Percentiles rank a stretch among this genome's conserved stretches.
Conservation (phyloP, 2,113 vertebrate genomes). For the Odocoileus virginianus region DNA sequence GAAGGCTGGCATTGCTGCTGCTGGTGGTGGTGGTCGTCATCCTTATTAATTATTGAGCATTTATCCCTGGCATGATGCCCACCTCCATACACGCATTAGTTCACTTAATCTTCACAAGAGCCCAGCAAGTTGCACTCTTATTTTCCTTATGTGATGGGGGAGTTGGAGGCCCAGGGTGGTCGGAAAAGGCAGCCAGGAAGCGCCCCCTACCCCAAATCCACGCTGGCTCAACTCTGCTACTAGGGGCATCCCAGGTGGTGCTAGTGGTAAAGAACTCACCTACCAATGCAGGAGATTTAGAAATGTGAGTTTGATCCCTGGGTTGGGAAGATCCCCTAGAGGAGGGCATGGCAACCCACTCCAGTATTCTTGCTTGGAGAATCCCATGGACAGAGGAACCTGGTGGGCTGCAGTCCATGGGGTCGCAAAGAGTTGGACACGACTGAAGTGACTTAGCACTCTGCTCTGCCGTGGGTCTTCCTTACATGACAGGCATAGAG, state of each 20-base stretch:
- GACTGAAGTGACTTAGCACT: background rate
- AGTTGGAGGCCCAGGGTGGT: background rate
- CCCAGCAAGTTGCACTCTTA: background rate
- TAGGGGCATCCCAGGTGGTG: background rate
- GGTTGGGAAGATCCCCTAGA: background rate
- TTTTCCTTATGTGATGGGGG: too few relatives aligned
- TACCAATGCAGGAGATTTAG: background rate
- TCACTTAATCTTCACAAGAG: background rate
- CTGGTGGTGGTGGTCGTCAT: fast-evolving
- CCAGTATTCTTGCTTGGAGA: background rate
- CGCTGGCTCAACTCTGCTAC: fast-evolving
- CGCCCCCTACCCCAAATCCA: fast-evolving
- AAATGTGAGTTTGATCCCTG: background rate
- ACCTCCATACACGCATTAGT: fast-evolving
- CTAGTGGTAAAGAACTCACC: background rate
- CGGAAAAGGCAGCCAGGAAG: fast-evolving
- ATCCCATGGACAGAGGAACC: background rate
- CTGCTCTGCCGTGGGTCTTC: fast-evolving
- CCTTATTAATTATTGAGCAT: background rate
- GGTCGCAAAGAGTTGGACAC: too few relatives aligned
- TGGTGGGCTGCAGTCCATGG: background rate
- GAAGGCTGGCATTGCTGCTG: background rate
- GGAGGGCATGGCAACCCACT: background rate
- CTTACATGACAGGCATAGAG: fast-evolving
- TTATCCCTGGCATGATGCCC: background rate